These are phyloP conservation scores for Tinea trinotella DNA, from an alignment of 2,888 invertebrate species.

Conservation along the genomic window DNA sequence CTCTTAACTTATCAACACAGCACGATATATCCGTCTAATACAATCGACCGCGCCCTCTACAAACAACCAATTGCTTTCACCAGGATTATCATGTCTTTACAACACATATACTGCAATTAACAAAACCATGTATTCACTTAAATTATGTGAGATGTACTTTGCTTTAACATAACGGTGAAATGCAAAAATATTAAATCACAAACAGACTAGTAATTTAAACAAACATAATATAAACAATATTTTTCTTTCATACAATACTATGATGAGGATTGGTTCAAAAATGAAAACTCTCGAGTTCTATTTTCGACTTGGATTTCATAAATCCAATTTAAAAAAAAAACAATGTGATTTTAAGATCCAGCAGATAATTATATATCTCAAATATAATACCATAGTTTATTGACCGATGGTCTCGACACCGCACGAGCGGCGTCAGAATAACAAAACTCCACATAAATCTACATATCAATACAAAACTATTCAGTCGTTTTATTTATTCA, in stretches of 20 bases:
- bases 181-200: constrained; percentile 7
- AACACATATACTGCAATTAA: neutral
- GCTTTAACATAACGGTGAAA: constrained; percentile 11
- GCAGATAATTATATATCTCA: constrained; percentile 41
- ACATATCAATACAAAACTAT: constrained; percentile 66
- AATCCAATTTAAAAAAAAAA: constrained; percentile 46
- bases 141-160: constrained; percentile 1
- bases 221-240: constrained; percentile 1
- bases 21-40: constrained; percentile 3
- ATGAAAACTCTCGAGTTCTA: constrained; percentile 62
- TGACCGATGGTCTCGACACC: constrained; percentile 53
- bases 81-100: neutral
- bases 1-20: constrained; percentile 14
- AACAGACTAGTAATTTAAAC: neutral
- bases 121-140: neutral
- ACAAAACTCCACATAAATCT: constrained; percentile 66
- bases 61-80: constrained; percentile 4
- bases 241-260: constrained; percentile 27
- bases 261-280: constrained; percentile 56
- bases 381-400: constrained; percentile 65
- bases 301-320: constrained; percentile 57
- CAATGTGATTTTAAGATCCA: constrained; percentile 10
- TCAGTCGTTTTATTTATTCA: constrained; percentile 71
- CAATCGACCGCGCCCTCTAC: neutral
- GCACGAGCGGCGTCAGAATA: constrained; percentile 28